Conservation (phyloP, 92 coral and sea anemone species). For the Porites evermanni region DNA sequence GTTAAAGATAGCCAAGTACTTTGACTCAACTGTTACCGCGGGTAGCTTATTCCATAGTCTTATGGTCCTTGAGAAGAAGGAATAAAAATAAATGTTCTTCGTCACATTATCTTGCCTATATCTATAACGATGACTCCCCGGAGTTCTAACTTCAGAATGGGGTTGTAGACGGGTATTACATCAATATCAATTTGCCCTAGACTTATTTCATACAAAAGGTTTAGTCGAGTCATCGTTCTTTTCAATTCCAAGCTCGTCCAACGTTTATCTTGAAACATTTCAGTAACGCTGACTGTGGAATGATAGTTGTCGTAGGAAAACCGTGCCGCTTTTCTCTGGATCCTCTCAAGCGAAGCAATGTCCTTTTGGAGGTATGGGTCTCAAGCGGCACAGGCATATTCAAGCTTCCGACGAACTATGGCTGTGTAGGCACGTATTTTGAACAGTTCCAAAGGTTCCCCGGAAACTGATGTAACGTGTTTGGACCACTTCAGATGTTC, state of each 20-base stretch:
- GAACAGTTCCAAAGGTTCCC: too few relatives aligned
- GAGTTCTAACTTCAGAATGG: conserved; percentile 6
- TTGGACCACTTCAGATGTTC: conserved; percentile 23
- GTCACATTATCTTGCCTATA: conserved; percentile 26
- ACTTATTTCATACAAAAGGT: conserved; percentile 26
- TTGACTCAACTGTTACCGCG: conserved; percentile 2
- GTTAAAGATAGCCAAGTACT: neutral
- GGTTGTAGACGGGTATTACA: conserved; percentile 14
- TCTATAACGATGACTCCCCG: conserved; percentile 1
- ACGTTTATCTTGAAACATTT: conserved; percentile 24
- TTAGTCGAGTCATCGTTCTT: conserved; percentile 24
- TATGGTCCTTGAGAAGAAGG: neutral
- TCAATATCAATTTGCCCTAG: conserved; percentile 35
- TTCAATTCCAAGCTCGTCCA: too few relatives aligned
- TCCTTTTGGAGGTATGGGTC: conserved; percentile 12
- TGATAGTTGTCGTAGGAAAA: conserved; percentile 51
- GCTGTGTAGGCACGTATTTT: conserved; percentile 20
- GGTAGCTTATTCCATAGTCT: conserved; percentile 1
- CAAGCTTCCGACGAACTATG: conserved; percentile 30
- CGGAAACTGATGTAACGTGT: neutral
- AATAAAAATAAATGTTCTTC: conserved; percentile 33
- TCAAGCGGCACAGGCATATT: conserved; percentile 31
- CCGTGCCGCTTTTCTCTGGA: conserved; percentile 58
- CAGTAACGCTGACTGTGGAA: conserved; percentile 60
- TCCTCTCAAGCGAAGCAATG: conserved; percentile 42